Percentiles rank a stretch among this genome's conserved stretches.
phyloP scores from a whole-genome alignment of 2,797 vertebrate species.

The Falco peregrinus region DNA sequence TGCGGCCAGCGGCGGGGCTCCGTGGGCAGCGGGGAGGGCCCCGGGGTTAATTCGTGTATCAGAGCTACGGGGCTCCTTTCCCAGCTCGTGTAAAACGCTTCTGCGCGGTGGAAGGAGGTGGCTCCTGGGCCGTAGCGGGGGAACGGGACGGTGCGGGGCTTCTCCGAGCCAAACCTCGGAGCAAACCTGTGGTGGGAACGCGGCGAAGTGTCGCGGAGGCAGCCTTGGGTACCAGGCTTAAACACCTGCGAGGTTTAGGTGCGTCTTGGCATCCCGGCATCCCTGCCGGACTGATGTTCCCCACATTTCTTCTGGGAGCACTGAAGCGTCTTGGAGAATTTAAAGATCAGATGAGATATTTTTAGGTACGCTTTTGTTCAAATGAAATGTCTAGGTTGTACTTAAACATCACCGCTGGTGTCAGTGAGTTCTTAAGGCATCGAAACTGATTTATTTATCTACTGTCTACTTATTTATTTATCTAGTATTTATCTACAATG shows the following conservation, averaged over 20 bases:
- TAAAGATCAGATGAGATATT: background rate
- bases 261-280: background rate
- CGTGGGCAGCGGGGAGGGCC: background rate
- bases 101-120: accelerated
- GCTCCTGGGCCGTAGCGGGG: background rate
- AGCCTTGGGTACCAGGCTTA: background rate
- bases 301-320: accelerated
- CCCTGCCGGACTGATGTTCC: background rate
- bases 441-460: background rate
- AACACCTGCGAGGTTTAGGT: background rate
- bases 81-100: accelerated
- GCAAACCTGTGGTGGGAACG: accelerated
- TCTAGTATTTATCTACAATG: background rate
- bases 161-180: background rate
- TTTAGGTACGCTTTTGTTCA: background rate
- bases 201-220: accelerated
- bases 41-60: too few species aligned
- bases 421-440: background rate
- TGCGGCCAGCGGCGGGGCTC: too few species aligned
- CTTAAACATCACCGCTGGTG: background rate
- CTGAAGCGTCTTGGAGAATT: background rate
- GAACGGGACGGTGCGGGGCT: accelerated
- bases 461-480: background rate
- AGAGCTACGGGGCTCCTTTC: accelerated
- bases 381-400: background rate